phyloP scores from a whole-genome alignment of 2,113 vertebrate genomes.

The Columbina picui region DNA sequence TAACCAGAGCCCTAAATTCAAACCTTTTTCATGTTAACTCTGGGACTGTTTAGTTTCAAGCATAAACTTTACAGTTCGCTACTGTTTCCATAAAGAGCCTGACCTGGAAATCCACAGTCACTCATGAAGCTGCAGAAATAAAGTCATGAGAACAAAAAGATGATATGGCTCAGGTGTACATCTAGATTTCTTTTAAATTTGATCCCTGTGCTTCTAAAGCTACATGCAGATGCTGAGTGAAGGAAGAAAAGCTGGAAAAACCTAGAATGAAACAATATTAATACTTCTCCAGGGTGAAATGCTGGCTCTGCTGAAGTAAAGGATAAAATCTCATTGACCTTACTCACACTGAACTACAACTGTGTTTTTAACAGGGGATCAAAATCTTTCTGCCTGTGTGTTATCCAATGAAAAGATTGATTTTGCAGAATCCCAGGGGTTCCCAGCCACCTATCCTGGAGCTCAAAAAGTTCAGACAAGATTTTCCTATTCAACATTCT shows the following conservation, averaged over 20 bases:
- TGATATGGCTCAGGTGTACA: fast-evolving
- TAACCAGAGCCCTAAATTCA: not conserved
- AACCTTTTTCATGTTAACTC: constrained; percentile 44
- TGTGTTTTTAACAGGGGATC: not conserved
- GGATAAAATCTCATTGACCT: not conserved
- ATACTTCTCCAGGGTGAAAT: not conserved
- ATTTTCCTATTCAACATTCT: not conserved
- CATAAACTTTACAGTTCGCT: constrained; percentile 46
- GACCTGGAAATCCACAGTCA: constrained; percentile 21
- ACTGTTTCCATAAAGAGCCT: constrained; percentile 37
- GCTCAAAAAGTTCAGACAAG: not conserved
- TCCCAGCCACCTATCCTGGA: not conserved
- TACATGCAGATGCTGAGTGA: not conserved
- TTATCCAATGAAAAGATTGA: not conserved
- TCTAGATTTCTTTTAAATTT: not conserved
- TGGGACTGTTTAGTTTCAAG: constrained; percentile 17
- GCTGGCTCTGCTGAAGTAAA: not conserved
- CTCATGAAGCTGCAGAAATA: not conserved
- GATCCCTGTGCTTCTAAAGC: not conserved
- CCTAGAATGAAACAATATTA: not conserved
- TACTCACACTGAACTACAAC: not conserved
- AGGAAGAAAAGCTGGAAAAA: not conserved
- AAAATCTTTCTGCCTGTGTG: not conserved
- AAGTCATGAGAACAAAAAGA: not conserved
- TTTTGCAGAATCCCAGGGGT: not conserved